Base-by-base conservation (phyloP, 2,113 vertebrate species). In the Cathartes aura region DNA sequence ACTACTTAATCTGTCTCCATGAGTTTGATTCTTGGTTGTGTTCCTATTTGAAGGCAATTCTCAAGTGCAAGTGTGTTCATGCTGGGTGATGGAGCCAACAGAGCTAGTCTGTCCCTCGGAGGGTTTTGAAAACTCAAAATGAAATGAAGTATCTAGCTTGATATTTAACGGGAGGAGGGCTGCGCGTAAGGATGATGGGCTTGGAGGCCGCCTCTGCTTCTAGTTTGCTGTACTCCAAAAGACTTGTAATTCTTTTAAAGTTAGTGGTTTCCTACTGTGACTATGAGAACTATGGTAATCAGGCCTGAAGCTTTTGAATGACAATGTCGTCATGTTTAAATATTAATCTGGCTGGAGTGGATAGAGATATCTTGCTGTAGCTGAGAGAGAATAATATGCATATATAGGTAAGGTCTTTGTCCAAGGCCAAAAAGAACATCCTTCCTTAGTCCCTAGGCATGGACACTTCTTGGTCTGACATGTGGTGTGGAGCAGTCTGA, bases 261-360 rank as follows among this genome's bases (percentile, higher is more conserved):
- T 70, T 88, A 74, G 32, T 62, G n/a, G 29, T 55, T 94, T 97
- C 82, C 64, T 71, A 55, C 67, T 74, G 82, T 42, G 85, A 68
- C 42, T 68, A 23, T 79, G 42, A 89, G 72, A 92, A 87, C 52
- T 42, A 36, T 22, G 40, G 43, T 81, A 89, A 95, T 78, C 72
- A 56, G 59, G 67, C 72, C 55, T 81, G 82, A 53, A 96, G 47
- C 13, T 92, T 92, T 74, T 92, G 94, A 94, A 90, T 87, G 86
- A 86, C 82, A 81, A 18, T 34, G 42, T 90, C 58, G 20, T 82
- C 66, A 8, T 67, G 32, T 82, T 94, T 86, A 93, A 74, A 68
- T 88, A 82, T 67, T 82, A 88, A 88, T 86, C 50, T 78, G 58
- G 52, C 26, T 81, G 38, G 63, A 90, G n/a, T 22, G 43, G 72